Percentiles rank a stretch among this genome's conserved stretches.
These are phyloP conservation scores for Pygathrix nemaeus DNA, from an alignment of 2,113 vertebrate species.

Conservation along the genomic window DNA sequence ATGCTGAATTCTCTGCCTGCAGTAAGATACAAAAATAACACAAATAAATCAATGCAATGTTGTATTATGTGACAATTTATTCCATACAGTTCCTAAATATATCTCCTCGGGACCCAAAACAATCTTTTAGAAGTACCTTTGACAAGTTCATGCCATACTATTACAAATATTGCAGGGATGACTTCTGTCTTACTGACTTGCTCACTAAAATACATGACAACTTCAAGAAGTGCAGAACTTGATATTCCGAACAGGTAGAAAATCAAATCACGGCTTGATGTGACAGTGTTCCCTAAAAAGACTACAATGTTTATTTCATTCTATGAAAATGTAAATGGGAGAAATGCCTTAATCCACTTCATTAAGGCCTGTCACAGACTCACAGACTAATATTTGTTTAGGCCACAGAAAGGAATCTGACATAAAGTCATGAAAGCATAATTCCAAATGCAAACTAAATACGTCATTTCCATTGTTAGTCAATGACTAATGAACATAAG, in stretches of 20 bases:
- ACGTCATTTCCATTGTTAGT: not conserved
- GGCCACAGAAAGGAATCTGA: not conserved
- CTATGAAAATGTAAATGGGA: constrained; percentile 49
- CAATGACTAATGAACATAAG: constrained; percentile 26
- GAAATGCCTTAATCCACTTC: constrained; percentile 46
- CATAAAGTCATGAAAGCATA: constrained; percentile 29
- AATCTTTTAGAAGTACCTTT: constrained; percentile 66
- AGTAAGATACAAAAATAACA: constrained; percentile 75
- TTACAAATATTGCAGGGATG: constrained; percentile 76
- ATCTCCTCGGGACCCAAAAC: constrained; percentile 69
- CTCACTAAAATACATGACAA: constrained; percentile 57
- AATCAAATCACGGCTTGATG: constrained; percentile 67
- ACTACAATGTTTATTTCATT: constrained; percentile 53
- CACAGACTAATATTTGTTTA: constrained; percentile 38
- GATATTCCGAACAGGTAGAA: constrained; percentile 61
- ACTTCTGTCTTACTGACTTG: constrained; percentile 71
- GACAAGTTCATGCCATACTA: constrained; percentile 61
- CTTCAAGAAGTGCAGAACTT: constrained; percentile 66
- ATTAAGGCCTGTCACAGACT: constrained; percentile 38
- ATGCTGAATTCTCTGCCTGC: constrained; percentile 91
- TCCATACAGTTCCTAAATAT: constrained; percentile 56
- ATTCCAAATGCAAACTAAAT: constrained; percentile 34
- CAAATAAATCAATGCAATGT: constrained; percentile 70
- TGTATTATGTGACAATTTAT: constrained; percentile 61
- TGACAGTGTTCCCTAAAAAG: constrained; percentile 57